phyloP scores from a whole-genome alignment of 1,140 invertebrate species.

The Achroia grisella region DNA sequence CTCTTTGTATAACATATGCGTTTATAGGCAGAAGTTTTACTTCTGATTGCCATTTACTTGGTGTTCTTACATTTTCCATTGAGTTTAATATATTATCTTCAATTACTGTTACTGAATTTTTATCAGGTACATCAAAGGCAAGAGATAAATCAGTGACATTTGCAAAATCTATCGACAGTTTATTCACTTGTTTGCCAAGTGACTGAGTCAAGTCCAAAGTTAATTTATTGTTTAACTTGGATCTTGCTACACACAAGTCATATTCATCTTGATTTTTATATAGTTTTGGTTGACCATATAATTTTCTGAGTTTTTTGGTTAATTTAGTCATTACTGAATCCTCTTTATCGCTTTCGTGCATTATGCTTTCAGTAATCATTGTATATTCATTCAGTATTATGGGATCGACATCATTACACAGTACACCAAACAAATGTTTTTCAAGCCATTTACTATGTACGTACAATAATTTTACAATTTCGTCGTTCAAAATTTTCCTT shows the following conservation, averaged over 20 bases:
- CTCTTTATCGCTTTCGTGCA: conserved; percentile 24
- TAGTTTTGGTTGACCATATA: conserved; percentile 50
- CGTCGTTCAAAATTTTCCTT: conserved; percentile 46
- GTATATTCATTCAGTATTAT: conserved; percentile 22
- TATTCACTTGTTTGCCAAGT: conserved; percentile 35
- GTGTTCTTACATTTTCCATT: conserved; percentile 14
- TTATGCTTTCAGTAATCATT: conserved; percentile 18
- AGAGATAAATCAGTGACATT: conserved; percentile 24
- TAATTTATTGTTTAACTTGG: conserved; percentile 31
- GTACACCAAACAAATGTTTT: conserved; percentile 61
- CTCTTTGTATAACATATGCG: conserved; percentile 52
- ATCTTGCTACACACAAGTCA: conserved; percentile 24
- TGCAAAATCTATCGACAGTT: conserved; percentile 17
- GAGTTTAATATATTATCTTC: conserved; percentile 25
- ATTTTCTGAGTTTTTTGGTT: conserved; percentile 51
- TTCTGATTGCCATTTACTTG: conserved; percentile 18
- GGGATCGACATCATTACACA: conserved; percentile 29
- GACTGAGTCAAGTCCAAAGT: conserved; percentile 40
- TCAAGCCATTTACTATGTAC: conserved; percentile 75
- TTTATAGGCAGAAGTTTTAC: conserved; percentile 50
- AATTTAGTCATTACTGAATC: conserved; percentile 31
- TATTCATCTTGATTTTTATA: conserved; percentile 39
- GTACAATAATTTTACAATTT: conserved; percentile 60
- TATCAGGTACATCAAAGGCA: conserved; percentile 41
- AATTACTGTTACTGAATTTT: conserved; percentile 19